Conservation (phyloP, 53 echinoderm and acorn worm genomes). For the Zoroaster sp. region DNA sequence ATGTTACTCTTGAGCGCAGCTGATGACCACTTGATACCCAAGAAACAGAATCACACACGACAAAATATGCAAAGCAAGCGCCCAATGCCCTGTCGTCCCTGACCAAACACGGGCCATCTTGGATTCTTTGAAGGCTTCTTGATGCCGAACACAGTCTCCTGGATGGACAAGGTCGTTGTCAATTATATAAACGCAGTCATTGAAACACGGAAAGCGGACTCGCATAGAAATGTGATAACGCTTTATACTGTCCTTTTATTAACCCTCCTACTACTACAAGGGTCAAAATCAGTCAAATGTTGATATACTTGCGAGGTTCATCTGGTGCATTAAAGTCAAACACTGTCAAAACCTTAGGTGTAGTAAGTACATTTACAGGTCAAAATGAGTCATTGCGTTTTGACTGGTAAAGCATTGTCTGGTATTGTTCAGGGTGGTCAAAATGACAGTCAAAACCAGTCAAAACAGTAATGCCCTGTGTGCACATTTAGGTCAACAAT, state of each 20-base stretch:
- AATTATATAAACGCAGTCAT: conserved; percentile 75
- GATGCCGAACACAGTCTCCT: conserved; percentile 75
- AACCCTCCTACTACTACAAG: too few species aligned
- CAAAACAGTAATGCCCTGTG: too few species aligned
- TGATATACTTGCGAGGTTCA: too few species aligned
- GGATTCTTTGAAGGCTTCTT: conserved; percentile 95
- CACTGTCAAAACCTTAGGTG: too few species aligned
- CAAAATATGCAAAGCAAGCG: conserved; percentile 63
- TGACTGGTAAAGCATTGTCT: too few species aligned
- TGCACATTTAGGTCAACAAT: too few species aligned
- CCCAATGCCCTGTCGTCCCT: conserved; percentile 80
- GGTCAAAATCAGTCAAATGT: too few species aligned
- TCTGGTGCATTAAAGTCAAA: too few species aligned
- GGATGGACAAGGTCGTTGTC: conserved; percentile 80
- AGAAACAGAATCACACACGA: conserved; percentile 59
- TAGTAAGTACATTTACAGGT: too few species aligned
- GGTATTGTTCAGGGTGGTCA: too few species aligned
- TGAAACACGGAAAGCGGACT: conserved; percentile 42
- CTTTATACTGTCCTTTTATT: neutral
- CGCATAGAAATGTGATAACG: neutral
- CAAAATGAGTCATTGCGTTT: too few species aligned
- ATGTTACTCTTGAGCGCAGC: conserved; percentile 82
- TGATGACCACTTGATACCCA: conserved; percentile 92
- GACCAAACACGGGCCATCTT: conserved; percentile 99
- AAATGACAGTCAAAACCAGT: too few species aligned